Base-by-base conservation (phyloP, 2,888 invertebrate species). In the Eristalis intricaria region DNA sequence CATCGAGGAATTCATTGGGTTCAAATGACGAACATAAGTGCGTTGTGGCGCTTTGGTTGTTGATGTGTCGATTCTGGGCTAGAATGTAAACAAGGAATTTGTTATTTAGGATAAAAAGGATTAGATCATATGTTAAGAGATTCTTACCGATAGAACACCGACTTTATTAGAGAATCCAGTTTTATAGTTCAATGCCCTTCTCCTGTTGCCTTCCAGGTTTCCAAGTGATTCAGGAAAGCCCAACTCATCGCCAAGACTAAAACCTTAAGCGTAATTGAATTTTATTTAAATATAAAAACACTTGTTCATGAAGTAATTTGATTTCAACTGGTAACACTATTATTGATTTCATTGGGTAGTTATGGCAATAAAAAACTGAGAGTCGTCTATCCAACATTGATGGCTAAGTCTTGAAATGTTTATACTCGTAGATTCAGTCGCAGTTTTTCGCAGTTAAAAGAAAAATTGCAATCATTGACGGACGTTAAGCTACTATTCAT, bases 241-340 rank as follows among this genome's bases (percentile, higher is more conserved):
- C 84, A 97, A 93, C 91, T 97, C 97, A 91, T 98, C 97, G 19
- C 97, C 97, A 19, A 97, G 93, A 91, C 96, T 97, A 93, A 98
- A 97, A 89, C 97, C 97, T 97, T 85, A 35, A 90, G 13, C 4
- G 26, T 65, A 80, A 84, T 76, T 19, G 73, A 64, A 50, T 19
- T 19, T 19, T 19, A 50, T 56, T 15, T 8, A 13, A 50, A 50
- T 19, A 50, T 15, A 50, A 50, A 22, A 56, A 56, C 56, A 22
- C 8, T n/a, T 56, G 4, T 38, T 38, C 2, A 2, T 38, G 3
- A 13, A 38, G 38, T 13, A 10, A 11, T 11, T 35, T 35, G 4
- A 29, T 29, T 10, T 8, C 32, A 10, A 32, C 8, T 32, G 32
- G 1, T 32, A 32, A 32, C 1, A 8, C 10, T 1, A 8, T 32